These are phyloP conservation scores for Listronotus oregonensis DNA, from an alignment of 1,140 invertebrate species.

Conservation along the genomic window DNA sequence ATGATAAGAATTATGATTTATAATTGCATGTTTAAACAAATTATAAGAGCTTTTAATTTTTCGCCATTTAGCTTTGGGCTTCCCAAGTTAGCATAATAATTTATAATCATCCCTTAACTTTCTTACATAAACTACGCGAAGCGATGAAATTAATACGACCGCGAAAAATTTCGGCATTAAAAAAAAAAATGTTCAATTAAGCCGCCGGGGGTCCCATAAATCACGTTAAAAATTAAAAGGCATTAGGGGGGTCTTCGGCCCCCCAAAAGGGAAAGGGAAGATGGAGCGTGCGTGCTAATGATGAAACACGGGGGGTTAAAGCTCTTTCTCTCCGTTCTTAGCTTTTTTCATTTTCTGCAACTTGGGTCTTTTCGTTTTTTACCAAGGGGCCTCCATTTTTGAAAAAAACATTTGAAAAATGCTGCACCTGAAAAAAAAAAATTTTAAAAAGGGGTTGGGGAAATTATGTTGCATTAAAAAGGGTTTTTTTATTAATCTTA, in stretches of 20 bases:
- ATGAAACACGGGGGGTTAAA: constrained; percentile 34
- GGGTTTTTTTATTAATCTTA: no score
- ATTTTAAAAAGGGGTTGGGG: no score
- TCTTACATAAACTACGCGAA: constrained; percentile 30
- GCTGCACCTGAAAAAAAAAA: no score
- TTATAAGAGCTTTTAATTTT: no score
- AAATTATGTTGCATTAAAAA: no score
- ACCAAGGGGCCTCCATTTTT: no score
- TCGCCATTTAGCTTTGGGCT: no score
- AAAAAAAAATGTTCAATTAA: constrained; percentile 51
- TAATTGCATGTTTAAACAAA: no score
- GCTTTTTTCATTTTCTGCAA: no score
- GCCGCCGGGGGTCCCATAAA: constrained; percentile 44
- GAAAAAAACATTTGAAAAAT: no score
- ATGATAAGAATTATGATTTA: no score
- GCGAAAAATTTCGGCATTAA: constrained; percentile 40
- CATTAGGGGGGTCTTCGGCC: constrained; percentile 41
- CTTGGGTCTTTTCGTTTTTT: no score
- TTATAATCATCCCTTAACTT: constrained; percentile 34
- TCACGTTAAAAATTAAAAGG: constrained; percentile 52
- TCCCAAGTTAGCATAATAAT: constrained; percentile 13
- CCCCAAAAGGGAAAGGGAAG: constrained; percentile 55
- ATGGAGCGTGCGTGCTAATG: constrained; percentile 55
- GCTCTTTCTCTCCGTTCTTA: constrained; percentile 4
- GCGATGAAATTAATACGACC: constrained; percentile 33